Base-by-base conservation (phyloP, 2,113 vertebrate species). In the Daphoenositta chrysoptera region DNA sequence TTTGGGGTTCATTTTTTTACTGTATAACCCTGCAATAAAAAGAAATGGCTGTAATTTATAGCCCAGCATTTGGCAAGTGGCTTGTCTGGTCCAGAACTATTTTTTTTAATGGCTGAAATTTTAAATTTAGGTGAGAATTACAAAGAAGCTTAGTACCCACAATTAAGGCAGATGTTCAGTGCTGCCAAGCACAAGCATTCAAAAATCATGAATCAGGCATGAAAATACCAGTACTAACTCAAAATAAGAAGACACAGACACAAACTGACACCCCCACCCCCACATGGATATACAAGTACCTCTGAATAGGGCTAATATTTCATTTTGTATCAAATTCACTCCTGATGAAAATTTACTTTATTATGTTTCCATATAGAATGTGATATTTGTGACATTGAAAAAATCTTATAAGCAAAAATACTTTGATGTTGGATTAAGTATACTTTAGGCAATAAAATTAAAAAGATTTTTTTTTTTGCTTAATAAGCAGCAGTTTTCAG, bases 41-140 rank as follows among this genome's bases (percentile, higher is more conserved):
- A 92, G 69, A 89, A 94, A 89, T 75, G 60, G 83, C 72, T 92
- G 77, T 94, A 89, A 95, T 97, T 97, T 96, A 93, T 81, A 91
- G 72, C 76, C 60, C 61, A 68, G 73, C 33, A 40, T 65, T 93
- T 94, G 80, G 86, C 89, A 94, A 89, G 72, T 54, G 69, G 48
- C 22, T 91, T 66, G 51, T 81, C 93, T 92, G 91, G 83, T 86
- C 71, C 37, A 10, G 40, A 75, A 63, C 33, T 85, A 4, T 33
- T 65, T 84, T 69, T 93, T 91, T 84, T 78, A 89, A 91, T 75
- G 77, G 65, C 22, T 78, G 56, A 97, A 96, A 92, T 94, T 89
- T 94, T 70, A 84, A 81, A 75, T 92, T 93, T 87, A 81, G 56
- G 72, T 90, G 85, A 84, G 72, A 87, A 91, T 96, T 95, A 94